Evolutionary conservation across 2,888 invertebrate genomes (phyloP).

Genomic region (Unio delphinus): DNA sequence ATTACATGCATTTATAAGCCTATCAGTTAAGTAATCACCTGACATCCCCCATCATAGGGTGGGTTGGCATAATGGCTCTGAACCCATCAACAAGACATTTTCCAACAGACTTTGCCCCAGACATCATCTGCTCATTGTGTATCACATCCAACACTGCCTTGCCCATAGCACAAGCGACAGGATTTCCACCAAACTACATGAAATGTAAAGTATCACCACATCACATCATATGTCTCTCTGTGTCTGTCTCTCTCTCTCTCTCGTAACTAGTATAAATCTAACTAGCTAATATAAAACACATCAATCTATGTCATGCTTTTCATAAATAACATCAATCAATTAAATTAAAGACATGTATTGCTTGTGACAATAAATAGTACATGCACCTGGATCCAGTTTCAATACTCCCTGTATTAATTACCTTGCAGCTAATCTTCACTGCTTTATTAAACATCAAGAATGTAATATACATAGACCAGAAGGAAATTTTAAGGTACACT

Average conservation of each 20-base stretch:
- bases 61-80: constrained; percentile 46
- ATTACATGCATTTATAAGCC: too few species aligned
- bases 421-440: too few species aligned
- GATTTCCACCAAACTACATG: constrained; percentile 87
- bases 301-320: too few species aligned
- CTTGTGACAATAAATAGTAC: background rate
- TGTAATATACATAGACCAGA: too few species aligned
- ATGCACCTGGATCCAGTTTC: too few species aligned
- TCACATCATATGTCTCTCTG: too few species aligned
- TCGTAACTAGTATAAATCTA: too few species aligned
- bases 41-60: constrained; percentile 59
- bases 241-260: too few species aligned
- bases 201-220: background rate
- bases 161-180: constrained; percentile 97
- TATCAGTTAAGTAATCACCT: constrained; percentile 27
- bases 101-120: constrained; percentile 59
- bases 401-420: too few species aligned
- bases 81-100: constrained; percentile 59
- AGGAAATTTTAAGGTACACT: too few species aligned
- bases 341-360: background rate
- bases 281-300: too few species aligned
- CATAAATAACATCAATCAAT: background rate
- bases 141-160: constrained; percentile 88
- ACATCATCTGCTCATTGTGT: constrained; percentile 62
- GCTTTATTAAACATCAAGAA: too few species aligned